phyloP scores from a whole-genome alignment of 2,888 invertebrate genomes.

The Gisinianus flammeolus region DNA sequence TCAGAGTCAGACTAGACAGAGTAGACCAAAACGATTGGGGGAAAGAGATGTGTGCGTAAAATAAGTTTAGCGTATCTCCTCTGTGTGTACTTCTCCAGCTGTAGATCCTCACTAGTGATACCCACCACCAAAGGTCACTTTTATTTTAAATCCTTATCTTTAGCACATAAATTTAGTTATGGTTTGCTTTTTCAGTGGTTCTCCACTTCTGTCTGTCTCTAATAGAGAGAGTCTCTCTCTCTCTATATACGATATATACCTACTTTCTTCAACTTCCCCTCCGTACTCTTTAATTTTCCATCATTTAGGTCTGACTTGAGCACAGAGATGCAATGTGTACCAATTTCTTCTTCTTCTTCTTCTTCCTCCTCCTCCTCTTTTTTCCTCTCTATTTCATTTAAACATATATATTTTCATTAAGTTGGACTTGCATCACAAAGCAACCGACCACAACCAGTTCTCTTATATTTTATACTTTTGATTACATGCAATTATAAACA shows the following conservation, averaged over 20 bases:
- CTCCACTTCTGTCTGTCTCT: not conserved
- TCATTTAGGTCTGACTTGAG: not conserved
- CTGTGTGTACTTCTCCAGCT: slow-evolving; percentile 19
- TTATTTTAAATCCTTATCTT: not conserved
- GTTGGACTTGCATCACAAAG: not conserved
- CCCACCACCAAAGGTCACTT: not conserved
- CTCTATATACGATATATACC: not conserved
- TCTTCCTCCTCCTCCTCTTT: not conserved
- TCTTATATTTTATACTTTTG: not conserved
- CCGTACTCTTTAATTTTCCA: not conserved
- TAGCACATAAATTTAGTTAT: not conserved
- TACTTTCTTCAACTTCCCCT: not conserved
- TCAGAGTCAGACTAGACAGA: not conserved
- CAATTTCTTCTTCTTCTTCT: not conserved
- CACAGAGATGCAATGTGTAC: not conserved
- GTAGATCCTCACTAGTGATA: not conserved
- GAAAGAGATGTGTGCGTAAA: no score
- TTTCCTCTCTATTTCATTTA: not conserved
- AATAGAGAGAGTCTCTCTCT: not conserved
- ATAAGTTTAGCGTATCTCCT: slow-evolving; percentile 47
- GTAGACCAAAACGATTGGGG: no score
- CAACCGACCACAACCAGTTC: slow-evolving; percentile 9
- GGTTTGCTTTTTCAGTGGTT: not conserved
- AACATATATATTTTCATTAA: not conserved
- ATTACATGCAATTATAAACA: not conserved